Conservation (phyloP, 2,888 invertebrate genomes). For the Odontocerum albicorne region DNA sequence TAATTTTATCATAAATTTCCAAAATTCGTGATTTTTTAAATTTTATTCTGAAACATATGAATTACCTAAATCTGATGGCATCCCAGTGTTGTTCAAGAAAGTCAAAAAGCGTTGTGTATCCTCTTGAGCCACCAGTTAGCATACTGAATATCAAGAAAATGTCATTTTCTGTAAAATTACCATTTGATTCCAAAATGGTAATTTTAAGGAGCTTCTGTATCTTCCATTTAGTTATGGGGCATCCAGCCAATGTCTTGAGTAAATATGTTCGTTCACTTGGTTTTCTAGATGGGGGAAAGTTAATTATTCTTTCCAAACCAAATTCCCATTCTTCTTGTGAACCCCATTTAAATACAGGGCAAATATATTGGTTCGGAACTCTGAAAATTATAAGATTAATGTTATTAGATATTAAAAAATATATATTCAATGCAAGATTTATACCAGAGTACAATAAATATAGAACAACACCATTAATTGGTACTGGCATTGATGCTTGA, state of each 20-base stretch:
- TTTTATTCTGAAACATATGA: too few relatives aligned
- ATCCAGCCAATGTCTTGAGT: constrained; percentile 76
- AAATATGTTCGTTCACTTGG: constrained; percentile 77
- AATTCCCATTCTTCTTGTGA: constrained; percentile 81
- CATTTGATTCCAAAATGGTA: constrained; percentile 68
- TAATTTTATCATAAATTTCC: too few relatives aligned
- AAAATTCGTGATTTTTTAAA: too few relatives aligned
- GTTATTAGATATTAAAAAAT: not conserved
- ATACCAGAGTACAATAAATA: too few relatives aligned
- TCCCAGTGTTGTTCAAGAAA: constrained; percentile 74
- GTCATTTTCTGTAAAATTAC: constrained; percentile 76
- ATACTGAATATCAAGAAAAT: constrained; percentile 74
- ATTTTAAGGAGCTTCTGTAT: constrained; percentile 68
- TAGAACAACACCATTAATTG: too few relatives aligned
- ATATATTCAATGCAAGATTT: too few relatives aligned
- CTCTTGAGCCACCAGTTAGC: constrained; percentile 69
- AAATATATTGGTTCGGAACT: constrained; percentile 73
- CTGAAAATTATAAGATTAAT: constrained; percentile 47
- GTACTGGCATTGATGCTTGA: too few relatives aligned
- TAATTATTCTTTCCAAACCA: constrained; percentile 72
- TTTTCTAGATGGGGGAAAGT: constrained; percentile 70
- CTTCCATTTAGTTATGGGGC: constrained; percentile 71
- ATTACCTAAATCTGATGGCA: constrained; percentile 64
- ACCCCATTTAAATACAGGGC: constrained; percentile 83
- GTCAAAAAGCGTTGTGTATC: constrained; percentile 71